Percentiles rank a stretch among this genome's conserved stretches.
Conservation (phyloP, 35 echinoderm and acorn worm genomes). For the Diadema setosum region DNA sequence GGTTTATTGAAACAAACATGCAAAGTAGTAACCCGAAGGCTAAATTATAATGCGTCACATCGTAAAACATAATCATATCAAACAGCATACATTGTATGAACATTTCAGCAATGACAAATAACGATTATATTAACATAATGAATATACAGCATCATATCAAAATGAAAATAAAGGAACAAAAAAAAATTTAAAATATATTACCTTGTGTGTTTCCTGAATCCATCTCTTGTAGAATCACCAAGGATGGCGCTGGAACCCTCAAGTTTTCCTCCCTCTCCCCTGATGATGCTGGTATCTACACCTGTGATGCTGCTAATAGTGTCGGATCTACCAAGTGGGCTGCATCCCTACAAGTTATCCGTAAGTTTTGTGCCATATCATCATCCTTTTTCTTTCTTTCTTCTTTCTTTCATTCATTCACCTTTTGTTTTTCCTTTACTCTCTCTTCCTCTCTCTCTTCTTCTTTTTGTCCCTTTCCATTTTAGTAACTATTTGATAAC, state of each 20-base stretch:
- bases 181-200: too few species aligned
- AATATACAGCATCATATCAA: too few species aligned
- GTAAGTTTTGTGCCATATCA: slow-evolving; percentile 55
- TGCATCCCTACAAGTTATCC: slow-evolving; percentile 58
- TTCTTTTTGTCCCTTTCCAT: neutral
- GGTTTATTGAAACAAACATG: too few species aligned
- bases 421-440: neutral
- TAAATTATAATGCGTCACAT: too few species aligned
- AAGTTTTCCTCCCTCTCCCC: slow-evolving; percentile 39
- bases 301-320: slow-evolving; percentile 54
- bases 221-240: slow-evolving; percentile 24
- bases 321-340: slow-evolving; percentile 49
- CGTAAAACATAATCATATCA: too few species aligned
- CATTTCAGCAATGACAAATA: too few species aligned
- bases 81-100: too few species aligned
- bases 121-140: too few species aligned
- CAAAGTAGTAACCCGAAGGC: too few species aligned
- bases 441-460: neutral
- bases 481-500: too few species aligned
- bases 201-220: neutral
- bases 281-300: slow-evolving; percentile 62
- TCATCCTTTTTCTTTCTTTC: too few species aligned
- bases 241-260: slow-evolving; percentile 49
- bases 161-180: too few species aligned
- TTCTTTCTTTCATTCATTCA: neutral